Percentiles rank a stretch among this genome's conserved stretches.
Evolutionary conservation across 2,797 vertebrate genomes (phyloP).

Genomic region (Chloroceryle amazona): DNA sequence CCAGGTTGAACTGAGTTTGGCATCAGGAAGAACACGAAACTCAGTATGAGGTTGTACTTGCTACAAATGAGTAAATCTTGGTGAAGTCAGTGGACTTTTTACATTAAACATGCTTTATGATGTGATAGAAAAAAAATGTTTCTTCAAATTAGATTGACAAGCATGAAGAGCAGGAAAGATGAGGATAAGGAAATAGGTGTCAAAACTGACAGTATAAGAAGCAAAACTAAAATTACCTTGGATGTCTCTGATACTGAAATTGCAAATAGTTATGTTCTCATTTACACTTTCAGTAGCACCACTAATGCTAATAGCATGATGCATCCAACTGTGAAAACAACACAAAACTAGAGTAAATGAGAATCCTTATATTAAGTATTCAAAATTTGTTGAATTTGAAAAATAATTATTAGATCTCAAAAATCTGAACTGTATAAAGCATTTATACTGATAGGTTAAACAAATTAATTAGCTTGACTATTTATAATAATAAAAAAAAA

Average conservation of each 20-base stretch:
- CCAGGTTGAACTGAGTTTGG: not conserved
- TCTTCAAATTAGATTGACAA: not conserved
- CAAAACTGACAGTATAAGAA: not conserved
- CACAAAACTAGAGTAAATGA: not conserved
- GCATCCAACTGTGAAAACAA: not conserved
- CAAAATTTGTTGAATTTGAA: not conserved
- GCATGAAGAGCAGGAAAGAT: fast-evolving
- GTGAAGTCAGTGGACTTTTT: not conserved
- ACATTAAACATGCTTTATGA: not conserved
- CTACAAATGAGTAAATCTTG: not conserved
- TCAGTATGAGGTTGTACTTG: not conserved
- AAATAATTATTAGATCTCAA: not conserved
- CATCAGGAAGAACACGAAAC: not conserved
- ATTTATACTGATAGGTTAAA: not conserved
- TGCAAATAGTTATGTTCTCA: not conserved
- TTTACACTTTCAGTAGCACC: not conserved
- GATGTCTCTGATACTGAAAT: not conserved
- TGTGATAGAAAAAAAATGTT: not conserved
- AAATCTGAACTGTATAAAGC: not conserved
- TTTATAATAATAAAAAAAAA: not conserved
- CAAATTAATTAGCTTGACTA: not conserved
- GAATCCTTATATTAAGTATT: not conserved
- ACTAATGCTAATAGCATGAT: not conserved
- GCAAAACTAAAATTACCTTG: not conserved
- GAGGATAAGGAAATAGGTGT: not conserved